A percentile compares a stretch with the other conserved stretches of the same genome.
phyloP scores from a whole-genome alignment of 2,888 invertebrate genomes.

The Hirtodrosophila duncani region DNA sequence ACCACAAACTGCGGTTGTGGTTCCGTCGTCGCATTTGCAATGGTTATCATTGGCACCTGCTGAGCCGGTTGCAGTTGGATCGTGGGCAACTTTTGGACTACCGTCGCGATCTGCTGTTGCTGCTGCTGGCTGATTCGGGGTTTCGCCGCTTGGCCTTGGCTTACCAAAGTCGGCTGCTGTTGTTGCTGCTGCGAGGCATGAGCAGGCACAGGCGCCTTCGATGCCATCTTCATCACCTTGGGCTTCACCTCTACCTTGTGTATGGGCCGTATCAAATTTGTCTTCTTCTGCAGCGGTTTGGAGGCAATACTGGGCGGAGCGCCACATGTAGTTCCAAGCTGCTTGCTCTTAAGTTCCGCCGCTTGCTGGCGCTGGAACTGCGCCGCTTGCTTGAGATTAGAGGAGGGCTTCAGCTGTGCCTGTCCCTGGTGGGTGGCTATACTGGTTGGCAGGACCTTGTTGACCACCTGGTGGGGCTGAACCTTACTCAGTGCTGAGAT shows the following conservation, averaged over 20 bases:
- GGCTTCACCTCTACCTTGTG: constrained; percentile 75
- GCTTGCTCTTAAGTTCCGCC: constrained; percentile 47
- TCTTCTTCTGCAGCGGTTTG: constrained; percentile 61
- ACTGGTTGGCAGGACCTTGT: constrained; percentile 73
- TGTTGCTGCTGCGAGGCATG: constrained; percentile 21
- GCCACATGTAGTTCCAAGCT: constrained; percentile 51
- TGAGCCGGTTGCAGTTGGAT: constrained; percentile 35
- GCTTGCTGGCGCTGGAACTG: constrained; percentile 31
- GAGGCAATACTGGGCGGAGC: constrained; percentile 63
- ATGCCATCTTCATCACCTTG: constrained; percentile 61
- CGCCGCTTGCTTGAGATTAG: constrained; percentile 19
- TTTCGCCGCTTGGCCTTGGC: constrained; percentile 33
- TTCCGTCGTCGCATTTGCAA: constrained; percentile 27
- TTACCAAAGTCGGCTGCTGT: constrained; percentile 10
- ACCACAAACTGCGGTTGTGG: constrained; percentile 36
- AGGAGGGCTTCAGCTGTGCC: constrained; percentile 10
- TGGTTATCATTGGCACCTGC: constrained; percentile 39
- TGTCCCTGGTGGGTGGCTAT: constrained; percentile 49
- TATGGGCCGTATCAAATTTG: constrained; percentile 72
- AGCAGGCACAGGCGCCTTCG: constrained; percentile 31
- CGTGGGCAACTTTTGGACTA: constrained; percentile 17
- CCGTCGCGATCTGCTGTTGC: constrained; percentile 1
- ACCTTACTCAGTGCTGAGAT: constrained; percentile 63
- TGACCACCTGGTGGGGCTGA: constrained; percentile 70
- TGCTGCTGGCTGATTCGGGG: constrained; percentile 21